Base-by-base conservation (phyloP, 2,888 invertebrate species). In the Phyllotreta cruciferae region DNA sequence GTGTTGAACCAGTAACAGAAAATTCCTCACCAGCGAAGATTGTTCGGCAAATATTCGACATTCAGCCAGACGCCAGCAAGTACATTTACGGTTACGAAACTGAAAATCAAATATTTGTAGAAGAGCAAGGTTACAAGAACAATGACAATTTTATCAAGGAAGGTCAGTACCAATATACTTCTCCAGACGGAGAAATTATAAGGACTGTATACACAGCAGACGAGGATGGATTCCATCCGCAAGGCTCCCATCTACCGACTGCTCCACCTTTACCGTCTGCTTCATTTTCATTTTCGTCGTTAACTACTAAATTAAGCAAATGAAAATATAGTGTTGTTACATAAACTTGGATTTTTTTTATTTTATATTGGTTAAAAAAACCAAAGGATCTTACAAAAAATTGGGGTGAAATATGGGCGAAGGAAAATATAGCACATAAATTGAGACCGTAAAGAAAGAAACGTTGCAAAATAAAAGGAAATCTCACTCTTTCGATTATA, bases 191-290 rank as follows among this genome's bases (percentile, higher is more conserved):
- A 7, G 56, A 65, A 44, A 63, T 67, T n/a, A 65, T 68, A 52
- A 54, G 56, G 13, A 54, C 38, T 10, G 34, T 47, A 9, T 63
- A 58, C 11, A 56, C 47, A 24, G 63, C 63, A 8, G 49, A 63
- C 24, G 60, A 63, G 41, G 49, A 63, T 70, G 89, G 89, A 54
- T 89, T 83, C 83, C 86, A 87, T 75, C 87, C 88, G 5, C 83
- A 82, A 71, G 86, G 87, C 10, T 82, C 82, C 14, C 86, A 87
- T 71, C 77, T 87, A 1, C 88, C 88, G 37, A 70, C 70, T n/a
- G 66, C 69, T n/a, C 90, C 88, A 42, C 89, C 90, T 64, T 86
- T 89, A 63, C 90, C 90, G 52, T 85, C 83, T 63, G 87, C 85
- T 37, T 56, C 56, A n/a, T 56, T 56, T 38, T 49, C 49, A n/a